Evolutionary conservation across 2,113 vertebrate species (phyloP), one percentile per base, ranked within the genome.

Genomic region (Dipodomys ordii): DNA sequence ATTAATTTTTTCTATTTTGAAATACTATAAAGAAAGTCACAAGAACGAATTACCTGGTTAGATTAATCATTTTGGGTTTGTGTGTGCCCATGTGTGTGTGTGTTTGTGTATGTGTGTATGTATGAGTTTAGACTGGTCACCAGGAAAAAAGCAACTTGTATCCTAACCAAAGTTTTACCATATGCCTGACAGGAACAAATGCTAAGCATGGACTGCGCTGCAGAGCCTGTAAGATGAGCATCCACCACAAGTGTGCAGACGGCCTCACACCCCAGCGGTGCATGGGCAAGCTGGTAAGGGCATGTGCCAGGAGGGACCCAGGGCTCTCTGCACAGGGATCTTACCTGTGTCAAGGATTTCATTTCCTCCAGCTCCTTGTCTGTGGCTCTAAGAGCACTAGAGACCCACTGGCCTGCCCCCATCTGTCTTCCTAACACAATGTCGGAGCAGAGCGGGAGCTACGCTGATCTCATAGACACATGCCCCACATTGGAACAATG

Each of bases 141-240:
- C 20, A 46, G 28, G 49, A 30, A 67, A 62, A 23, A 23, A 35
- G 49, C 16, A 39, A 35, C 5, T 4, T 62, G 23, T 44, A 19
- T 81, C 32, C 72, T 95, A 97, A 97, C 82, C 60, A 30, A 23
- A 69, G 68, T 83, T 92, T 39, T 90, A 62, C 30, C 0, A 0
- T 98, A 72, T 97, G 30, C 96, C 97, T 97, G 95, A 97, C 99
- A 97, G 99, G 99, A 95, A 99, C 98, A 87, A 99, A 98, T 0
- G 98, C 99, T 6, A 99, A 99, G 94, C 99, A 99, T 0, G 99
- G 99, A 32, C 99, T 99, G 77, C 99, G 99, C 92, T 99, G 99
- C 87, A 99, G 99, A 98, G 99, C 99, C 93, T 99, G 99, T 95
- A 99, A 99, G 97, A 99, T 99, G 99, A 99, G 99, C 97, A 98